Percentiles rank a stretch among this genome's conserved stretches.
Conservation (phyloP, 2,797 vertebrate species). For the Oceanodroma leucorhoa region DNA sequence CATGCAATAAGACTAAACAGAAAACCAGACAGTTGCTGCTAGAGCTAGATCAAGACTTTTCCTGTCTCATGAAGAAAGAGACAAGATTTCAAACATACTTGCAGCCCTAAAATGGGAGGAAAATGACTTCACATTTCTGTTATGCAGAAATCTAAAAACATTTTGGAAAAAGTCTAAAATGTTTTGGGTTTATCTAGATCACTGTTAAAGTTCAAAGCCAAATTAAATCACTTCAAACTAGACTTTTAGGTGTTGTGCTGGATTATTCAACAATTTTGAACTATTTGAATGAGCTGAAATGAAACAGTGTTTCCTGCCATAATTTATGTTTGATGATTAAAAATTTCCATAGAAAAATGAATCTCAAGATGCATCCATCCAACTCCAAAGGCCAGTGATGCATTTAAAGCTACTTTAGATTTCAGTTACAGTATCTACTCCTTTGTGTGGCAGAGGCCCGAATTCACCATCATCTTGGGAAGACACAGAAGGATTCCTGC, state of each 20-base stretch:
- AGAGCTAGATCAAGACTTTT: not conserved
- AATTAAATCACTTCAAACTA: not conserved
- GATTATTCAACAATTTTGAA: not conserved
- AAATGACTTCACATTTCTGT: not conserved
- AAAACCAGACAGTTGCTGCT: not conserved
- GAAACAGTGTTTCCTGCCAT: not conserved
- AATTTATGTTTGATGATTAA: not conserved
- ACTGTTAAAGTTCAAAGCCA: not conserved
- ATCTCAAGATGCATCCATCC: not conserved
- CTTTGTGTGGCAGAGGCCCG: not conserved
- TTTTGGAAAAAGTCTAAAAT: not conserved
- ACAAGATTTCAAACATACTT: not conserved
- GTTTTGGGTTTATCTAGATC: not conserved
- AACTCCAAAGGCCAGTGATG: not conserved
- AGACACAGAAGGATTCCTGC: not conserved
- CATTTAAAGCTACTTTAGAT: not conserved
- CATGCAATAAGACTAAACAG: not conserved
- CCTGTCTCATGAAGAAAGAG: not conserved
- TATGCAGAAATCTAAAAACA: not conserved
- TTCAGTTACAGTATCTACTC: not conserved
- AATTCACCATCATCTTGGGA: not conserved
- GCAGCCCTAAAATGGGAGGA: not conserved
- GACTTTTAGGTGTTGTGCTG: not conserved
- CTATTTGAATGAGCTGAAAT: not conserved
- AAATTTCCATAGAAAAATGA: not conserved